Conservation (phyloP, 2,113 vertebrate species). For the Marmota monax region DNA sequence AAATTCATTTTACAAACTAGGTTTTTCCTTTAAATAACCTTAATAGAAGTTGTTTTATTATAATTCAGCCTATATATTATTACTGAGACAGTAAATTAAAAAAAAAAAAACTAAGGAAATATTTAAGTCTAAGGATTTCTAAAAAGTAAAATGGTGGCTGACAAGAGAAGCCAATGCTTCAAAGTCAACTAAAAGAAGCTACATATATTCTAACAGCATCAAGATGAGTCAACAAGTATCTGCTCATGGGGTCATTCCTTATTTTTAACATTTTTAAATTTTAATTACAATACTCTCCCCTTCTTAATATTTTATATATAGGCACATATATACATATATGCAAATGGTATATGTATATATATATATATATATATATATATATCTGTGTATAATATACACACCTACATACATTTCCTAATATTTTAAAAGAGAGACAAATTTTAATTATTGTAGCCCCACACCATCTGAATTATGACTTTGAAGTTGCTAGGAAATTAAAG, state of each 20-base stretch:
- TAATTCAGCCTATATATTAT: neutral
- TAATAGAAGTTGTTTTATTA: neutral
- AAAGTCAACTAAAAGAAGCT: neutral
- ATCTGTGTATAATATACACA: no score
- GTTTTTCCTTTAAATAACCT: neutral
- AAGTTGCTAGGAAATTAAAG: neutral
- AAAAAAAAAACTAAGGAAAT: neutral
- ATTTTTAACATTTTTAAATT: neutral
- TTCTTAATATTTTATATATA: neutral
- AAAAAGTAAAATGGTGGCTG: neutral
- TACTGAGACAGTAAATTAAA: neutral
- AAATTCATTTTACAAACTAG: neutral
- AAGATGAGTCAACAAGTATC: neutral
- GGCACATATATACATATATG: no score
- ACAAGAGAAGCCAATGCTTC: neutral
- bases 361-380: neutral
- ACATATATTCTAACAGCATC: no score
- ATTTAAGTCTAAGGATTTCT: neutral
- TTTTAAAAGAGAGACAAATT: neutral
- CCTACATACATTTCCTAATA: neutral
- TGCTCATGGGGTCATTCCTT: neutral
- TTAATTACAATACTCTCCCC: neutral
- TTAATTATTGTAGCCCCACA: neutral
- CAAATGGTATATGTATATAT: no score
- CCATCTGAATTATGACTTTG: neutral